Evolutionary conservation across 2,113 vertebrate species (phyloP), one percentile per base, ranked within the genome.

Genomic region (Thalassarche chlororhynchos): DNA sequence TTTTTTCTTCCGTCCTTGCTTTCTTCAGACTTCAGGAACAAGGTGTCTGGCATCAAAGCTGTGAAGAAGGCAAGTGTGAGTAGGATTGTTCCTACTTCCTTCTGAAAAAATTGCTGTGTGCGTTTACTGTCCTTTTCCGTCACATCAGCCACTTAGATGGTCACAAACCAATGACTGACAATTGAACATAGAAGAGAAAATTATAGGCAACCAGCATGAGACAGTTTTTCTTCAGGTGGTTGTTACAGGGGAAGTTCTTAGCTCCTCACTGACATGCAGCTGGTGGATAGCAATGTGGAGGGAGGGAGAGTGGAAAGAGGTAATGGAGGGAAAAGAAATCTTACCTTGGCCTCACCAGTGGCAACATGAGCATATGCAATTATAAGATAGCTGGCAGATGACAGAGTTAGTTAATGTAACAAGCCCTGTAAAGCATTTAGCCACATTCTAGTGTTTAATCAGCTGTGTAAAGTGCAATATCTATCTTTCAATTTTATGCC

Each of bases 401-500:
- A 98, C 98, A 99, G 98, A 98, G 98, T 98, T 98, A 98, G 98
- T 99, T 98, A 98, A 99, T 98, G 98, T 99, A 99, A 99, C 98
- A 98, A 98, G 98, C 97, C 98, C 97, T 98, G 98, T 98, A 97
- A 99, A 98, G 98, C 98, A 98, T 98, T 99, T 98, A 98, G 97
- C 94, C 98, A 98, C 98, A 98, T 98, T 98, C 98, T 98, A 98
- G 98, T 99, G 99, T 99, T 99, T 99, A 99, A 99, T 99, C 99
- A 99, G 98, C 98, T 99, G 98, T 99, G 98, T 99, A 99, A 99
- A 99, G 98, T 98, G 98, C 98, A 98, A 99, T 99, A 99, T 99
- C 99, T 99, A 99, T 99, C 99, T 99, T 99, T 99, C 99, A 99
- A 99, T 99, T 99, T 99, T 98, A 98, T 98, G 98, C 99, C 98